Conservation (phyloP, 2,888 invertebrate genomes). For the Chaetogeoica ovagalla region DNA sequence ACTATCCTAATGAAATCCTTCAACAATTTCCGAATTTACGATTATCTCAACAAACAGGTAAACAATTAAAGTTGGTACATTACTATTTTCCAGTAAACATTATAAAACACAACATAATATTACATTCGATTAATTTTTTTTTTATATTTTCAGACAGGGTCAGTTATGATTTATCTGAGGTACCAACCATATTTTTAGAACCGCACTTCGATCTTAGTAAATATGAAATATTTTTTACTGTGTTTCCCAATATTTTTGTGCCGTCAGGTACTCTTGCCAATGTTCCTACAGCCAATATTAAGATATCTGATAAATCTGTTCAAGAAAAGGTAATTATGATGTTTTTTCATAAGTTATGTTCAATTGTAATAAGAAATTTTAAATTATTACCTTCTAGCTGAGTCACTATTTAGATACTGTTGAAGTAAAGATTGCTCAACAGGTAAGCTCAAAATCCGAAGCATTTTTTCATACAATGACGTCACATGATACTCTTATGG, state of each 20-base stretch:
- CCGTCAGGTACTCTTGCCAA: constrained; percentile 30
- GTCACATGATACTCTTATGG: constrained; percentile 95
- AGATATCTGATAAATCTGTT: constrained; percentile 63
- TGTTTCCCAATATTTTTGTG: constrained; percentile 71
- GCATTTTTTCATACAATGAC: constrained; percentile 98
- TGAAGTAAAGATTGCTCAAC: constrained; percentile 89
- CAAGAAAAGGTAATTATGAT: constrained; percentile 73
- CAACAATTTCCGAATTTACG: constrained; percentile 61
- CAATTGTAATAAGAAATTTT: background rate
- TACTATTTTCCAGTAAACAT: constrained; percentile 10
- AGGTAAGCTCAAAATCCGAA: constrained; percentile 90
- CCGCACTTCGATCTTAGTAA: constrained; percentile 78
- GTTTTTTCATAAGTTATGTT: constrained; percentile 22
- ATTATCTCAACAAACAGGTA: constrained; percentile 61
- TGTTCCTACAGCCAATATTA: constrained; percentile 52
- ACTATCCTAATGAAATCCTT: constrained; percentile 58
- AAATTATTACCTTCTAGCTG: constrained; percentile 62
- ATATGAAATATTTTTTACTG: constrained; percentile 78
- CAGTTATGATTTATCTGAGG: constrained; percentile 66
- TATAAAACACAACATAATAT: background rate
- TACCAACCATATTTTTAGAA: constrained; percentile 84
- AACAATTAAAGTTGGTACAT: constrained; percentile 39
- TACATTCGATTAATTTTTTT: constrained; percentile 12
- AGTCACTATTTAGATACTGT: constrained; percentile 94
- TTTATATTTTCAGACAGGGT: constrained; percentile 59